Base-by-base conservation (phyloP, 92 coral and sea anemone genomes). In the Pocillopora grandis region DNA sequence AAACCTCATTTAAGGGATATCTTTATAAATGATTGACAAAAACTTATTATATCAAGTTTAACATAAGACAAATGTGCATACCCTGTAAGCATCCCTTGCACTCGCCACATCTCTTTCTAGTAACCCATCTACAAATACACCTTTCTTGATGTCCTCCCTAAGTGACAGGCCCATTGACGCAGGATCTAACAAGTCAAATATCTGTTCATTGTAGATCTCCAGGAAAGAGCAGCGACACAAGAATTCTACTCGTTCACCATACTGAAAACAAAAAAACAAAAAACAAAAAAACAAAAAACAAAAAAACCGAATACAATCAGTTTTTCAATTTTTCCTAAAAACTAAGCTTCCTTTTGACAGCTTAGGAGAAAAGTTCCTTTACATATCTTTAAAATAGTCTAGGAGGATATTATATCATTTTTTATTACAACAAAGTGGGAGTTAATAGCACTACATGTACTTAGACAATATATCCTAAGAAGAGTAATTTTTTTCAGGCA, bases 121-220 rank as follows among this genome's bases (percentile, higher is more conserved):
- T 37, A 96, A 72, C 13, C 99, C 99, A 81, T 94, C 98, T 12
- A 96, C 99, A 86, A 96, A 96, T 23, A 96, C 94, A 5, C 99
- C 99, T 77, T 86, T 92, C 88, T 96, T 96, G 87, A 96, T 86
- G 78, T 96, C 99, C 84, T 96, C 99, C 36, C 99, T 80, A 73
- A 96, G 78, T 17, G 97, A 93, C 5, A 96, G 95, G 9, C 99
- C 99, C 72, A 88, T 96, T 12, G 99, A 96, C 17, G 99, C 98
- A 19, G 99, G 99, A 68, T 96, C 99, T 59, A 96, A 79, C 80
- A 96, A 75, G 86, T 96, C 99, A 86, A 94, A 96, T 66, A 96
- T 94, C 81, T 96, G 99, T 78, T 96, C 99, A 88, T 96, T 96
- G 86, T 96, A 96, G 76, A 96, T 96, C 83, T 96, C 99, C 52